A percentile compares a stretch with the other conserved stretches of the same genome.
Evolutionary conservation across 2,888 invertebrate species (phyloP).

Genomic region (Melanophora roralis): DNA sequence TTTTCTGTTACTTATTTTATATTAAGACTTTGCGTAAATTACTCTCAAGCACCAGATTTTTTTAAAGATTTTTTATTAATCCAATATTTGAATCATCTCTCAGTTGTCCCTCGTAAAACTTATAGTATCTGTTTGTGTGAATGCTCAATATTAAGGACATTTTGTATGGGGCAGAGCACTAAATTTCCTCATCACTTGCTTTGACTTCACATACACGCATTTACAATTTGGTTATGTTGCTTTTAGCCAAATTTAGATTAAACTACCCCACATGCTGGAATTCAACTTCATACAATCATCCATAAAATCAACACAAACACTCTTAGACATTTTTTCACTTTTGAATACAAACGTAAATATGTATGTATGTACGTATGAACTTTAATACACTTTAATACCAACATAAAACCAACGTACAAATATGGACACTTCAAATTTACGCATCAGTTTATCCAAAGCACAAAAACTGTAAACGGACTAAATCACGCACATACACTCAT

Average conservation of each 20-base stretch:
- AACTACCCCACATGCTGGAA: conserved; percentile 40
- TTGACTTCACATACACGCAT: conserved; percentile 57
- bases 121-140: conserved; percentile 23
- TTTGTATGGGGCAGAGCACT: conserved; percentile 37
- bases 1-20: too few species aligned
- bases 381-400: conserved; percentile 38
- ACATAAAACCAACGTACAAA: conserved; percentile 38
- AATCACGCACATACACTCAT: conserved; percentile 33
- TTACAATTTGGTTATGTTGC: conserved; percentile 49
- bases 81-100: background rate
- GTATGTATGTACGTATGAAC: conserved; percentile 21
- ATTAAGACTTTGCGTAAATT: too few species aligned
- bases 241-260: conserved; percentile 54
- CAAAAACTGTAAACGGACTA: conserved; percentile 55
- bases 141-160: conserved; percentile 54
- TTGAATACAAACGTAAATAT: background rate
- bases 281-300: conserved; percentile 29
- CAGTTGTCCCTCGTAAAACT: conserved; percentile 4
- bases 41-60: too few species aligned
- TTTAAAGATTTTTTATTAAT: too few species aligned
- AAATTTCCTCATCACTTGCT: conserved; percentile 48
- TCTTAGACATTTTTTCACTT: too few species aligned
- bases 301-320: background rate
- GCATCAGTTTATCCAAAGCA: conserved; percentile 53
- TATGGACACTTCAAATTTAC: conserved; percentile 56